Conservation (phyloP, 2,888 invertebrate species). For the Fissipunctia ypsillon region DNA sequence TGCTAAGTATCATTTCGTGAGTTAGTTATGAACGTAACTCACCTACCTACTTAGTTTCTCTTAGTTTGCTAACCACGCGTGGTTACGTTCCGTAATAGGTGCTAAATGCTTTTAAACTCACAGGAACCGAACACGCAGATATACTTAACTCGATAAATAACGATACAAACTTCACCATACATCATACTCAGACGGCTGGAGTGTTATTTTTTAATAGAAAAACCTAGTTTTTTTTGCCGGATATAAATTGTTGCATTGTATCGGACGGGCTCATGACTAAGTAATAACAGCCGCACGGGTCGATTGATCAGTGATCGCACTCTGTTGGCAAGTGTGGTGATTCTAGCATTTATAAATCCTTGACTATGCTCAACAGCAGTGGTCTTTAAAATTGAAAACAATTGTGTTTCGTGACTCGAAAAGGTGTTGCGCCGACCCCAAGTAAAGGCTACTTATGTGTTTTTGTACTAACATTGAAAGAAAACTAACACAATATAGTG, state of each 20-base stretch:
- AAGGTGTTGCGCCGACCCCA: too few relatives aligned
- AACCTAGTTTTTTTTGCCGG: neutral
- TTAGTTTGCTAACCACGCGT: constrained; percentile 36
- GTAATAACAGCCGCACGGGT: too few relatives aligned
- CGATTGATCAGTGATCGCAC: neutral
- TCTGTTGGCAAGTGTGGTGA: neutral
- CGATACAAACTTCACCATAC: constrained; percentile 18
- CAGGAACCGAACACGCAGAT: constrained; percentile 46
- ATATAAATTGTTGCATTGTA: too few relatives aligned
- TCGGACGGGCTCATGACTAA: too few relatives aligned
- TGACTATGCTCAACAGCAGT: neutral
- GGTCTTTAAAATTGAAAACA: neutral
- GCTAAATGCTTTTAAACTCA: constrained; percentile 49
- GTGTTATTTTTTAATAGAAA: constrained; percentile 8
- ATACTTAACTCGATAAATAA: constrained; percentile 48
- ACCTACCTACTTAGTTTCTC: constrained; percentile 20
- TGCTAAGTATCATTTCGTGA: neutral
- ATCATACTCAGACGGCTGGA: constrained; percentile 19
- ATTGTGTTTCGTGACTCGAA: neutral
- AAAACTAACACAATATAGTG: too few relatives aligned
- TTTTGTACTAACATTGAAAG: too few relatives aligned
- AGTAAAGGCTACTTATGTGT: too few relatives aligned
- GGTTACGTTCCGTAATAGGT: constrained; percentile 45
- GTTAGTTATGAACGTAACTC: constrained; percentile 1
- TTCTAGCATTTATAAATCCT: neutral